Evolutionary conservation across 2,888 invertebrate genomes (phyloP), one percentile per base, ranked within the genome.

Genomic region (Trichopria drosophilae): DNA sequence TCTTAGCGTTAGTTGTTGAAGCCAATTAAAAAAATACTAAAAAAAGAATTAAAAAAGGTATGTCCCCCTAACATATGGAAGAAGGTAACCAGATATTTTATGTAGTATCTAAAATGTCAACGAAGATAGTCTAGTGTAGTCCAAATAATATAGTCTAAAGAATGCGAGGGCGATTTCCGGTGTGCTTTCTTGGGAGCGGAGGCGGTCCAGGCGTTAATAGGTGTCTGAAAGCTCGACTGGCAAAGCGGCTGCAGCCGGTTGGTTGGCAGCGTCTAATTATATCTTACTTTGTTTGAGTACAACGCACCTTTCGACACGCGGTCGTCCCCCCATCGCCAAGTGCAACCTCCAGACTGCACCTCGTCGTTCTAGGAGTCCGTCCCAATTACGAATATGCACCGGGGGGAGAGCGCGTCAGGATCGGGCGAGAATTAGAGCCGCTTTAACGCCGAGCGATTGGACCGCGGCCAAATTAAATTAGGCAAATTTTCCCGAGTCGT

Each of bases 241-340:
- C 51, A 47, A 44, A 29, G 48, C 31, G 53, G 52, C 35, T 42
- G 47, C 48, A 55, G 53, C 40, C 55, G 41, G 55, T 49, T 57
- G 51, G 53, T n/a, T n/a, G n/a, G n/a, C n/a, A n/a, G 37, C 54
- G 54, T 69, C 73, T 73, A 73, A 72, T 73, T 68, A 71, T 73
- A 73, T 69, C 72, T 67, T 64, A 72, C 73, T 73, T 73, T 73
- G 73, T 73, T 73, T 67, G 71, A 71, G 73, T 73, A 73, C 72
- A 73, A 73, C 73, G 72, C 71, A 73, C 73, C 73, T 73, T 71
- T 73, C 64, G 68, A 64, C 69, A 61, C 65, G 66, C 65, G 62
- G 63, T 59, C 61, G 60, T 61, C 60, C 43, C 58, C 51, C n/a
- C 62, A 61, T 57, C 57, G 49, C 59, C 61, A 45, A 51, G 44